These are phyloP conservation scores for Channallabes apus DNA, from an alignment of 2,797 vertebrate genomes.

Conservation along the genomic window DNA sequence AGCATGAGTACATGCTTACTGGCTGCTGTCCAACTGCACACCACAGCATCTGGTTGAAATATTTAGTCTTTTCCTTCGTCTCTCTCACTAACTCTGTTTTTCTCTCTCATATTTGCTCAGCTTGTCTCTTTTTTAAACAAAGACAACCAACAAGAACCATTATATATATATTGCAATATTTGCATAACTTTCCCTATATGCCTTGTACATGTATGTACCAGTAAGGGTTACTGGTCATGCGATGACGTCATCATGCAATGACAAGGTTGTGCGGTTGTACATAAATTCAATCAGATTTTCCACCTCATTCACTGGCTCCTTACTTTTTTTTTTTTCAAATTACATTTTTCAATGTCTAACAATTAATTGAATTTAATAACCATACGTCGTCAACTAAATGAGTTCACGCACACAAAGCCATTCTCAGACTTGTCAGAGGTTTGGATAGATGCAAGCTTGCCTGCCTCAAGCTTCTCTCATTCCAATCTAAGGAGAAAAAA, in stretches of 20 bases:
- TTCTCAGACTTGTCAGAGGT: conserved; percentile 15
- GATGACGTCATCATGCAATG: conserved; percentile 1
- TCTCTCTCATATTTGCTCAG: conserved; percentile 20
- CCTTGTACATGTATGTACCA: neutral
- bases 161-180: neutral
- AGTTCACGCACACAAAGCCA: neutral
- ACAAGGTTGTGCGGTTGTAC: neutral
- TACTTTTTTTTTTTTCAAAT: neutral
- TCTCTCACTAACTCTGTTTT: conserved; percentile 32
- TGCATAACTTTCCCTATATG: neutral
- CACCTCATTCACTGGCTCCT: neutral
- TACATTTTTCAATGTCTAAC: neutral
- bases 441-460: conserved; percentile 59
- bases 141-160: conserved; percentile 33
- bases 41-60: conserved; percentile 76
- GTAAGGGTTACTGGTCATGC: neutral
- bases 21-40: conserved; percentile 71
- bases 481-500: conserved; percentile 25
- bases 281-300: neutral
- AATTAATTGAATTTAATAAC: neutral
- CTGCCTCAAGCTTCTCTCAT: conserved; percentile 49
- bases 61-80: conserved; percentile 52
- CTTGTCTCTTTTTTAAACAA: conserved; percentile 41
- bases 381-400: neutral
- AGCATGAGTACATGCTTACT: conserved; percentile 78